Base-by-base conservation (phyloP, 2,113 vertebrate species). In the Hoplias malabaricus region DNA sequence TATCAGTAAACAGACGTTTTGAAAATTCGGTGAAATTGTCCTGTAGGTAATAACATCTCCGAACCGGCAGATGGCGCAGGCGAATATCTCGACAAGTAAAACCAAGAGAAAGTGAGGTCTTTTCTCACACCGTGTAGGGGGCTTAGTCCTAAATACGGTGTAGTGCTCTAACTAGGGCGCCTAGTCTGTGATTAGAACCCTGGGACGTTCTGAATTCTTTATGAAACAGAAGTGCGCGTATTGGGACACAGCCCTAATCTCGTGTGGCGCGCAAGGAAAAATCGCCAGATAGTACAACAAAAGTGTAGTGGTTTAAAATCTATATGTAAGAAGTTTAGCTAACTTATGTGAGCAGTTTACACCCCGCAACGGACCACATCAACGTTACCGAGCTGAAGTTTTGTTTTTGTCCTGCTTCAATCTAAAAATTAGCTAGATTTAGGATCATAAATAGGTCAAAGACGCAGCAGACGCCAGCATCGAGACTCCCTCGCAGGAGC, bases 31-130 rank as follows among this genome's bases (percentile, higher is more conserved):
- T n/a, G n/a, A n/a, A n/a, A n/a, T n/a, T n/a, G n/a, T n/a, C n/a
- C n/a, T n/a, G n/a, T n/a, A n/a, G 6, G 29, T 12, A 36, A 10
- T 25, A n/a, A 27, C 11, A 59, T 12, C 78, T 67, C 78, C 78
- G 2, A 25, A 19, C 63, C 74, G 31, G 43, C 54, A 11, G 7
- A 14, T 2, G 57, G 74, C 63, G 43, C 23, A 25, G 48, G 0
- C 8, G 34, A 27, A 38, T 36, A 16, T 16, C 9, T 34, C 59
- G 7, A 29, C n/a, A 16, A 9, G 0, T 46, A 53, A 1, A 4
- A 9, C 23, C 7, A 21, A 53, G n/a, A 19, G 48, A 16, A 63
- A 74, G 62, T 29, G 59, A 5, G 5, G 40, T 50, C 10, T 57
- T 31, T 33, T 34, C 25, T 2, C 16, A 16, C 46, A 16, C 12